phyloP scores from a whole-genome alignment of 1,140 invertebrate genomes.

The Cyphomyrmex costatus region DNA sequence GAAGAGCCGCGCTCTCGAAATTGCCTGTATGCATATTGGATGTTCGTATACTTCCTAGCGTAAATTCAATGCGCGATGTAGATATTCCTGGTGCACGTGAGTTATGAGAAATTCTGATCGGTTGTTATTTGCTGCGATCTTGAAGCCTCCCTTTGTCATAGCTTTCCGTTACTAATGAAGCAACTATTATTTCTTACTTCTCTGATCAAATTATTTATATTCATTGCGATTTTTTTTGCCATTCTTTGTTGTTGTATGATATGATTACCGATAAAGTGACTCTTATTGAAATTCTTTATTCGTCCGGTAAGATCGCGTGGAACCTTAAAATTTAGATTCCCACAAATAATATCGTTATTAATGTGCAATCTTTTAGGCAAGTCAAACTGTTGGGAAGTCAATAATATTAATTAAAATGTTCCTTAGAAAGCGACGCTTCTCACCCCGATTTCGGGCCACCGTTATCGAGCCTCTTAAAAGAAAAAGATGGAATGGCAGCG shows the following conservation, averaged over 20 bases:
- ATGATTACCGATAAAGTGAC: neutral
- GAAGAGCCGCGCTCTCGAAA: conserved; percentile 78
- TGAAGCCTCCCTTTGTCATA: neutral
- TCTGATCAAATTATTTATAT: neutral
- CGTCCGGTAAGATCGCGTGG: neutral
- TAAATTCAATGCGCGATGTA: conserved; percentile 58
- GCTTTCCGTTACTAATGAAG: neutral
- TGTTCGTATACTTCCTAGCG: conserved; percentile 59
- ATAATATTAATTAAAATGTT: conserved; percentile 86
- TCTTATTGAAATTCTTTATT: neutral
- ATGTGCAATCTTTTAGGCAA: conserved; percentile 73
- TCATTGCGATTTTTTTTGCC: neutral
- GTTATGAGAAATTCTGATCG: conserved; percentile 26
- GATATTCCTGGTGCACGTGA: conserved; percentile 11
- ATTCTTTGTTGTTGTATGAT: no score
- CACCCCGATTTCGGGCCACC: conserved; percentile 46
- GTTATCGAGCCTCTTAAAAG: conserved; percentile 45
- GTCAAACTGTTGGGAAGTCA: conserved; percentile 83
- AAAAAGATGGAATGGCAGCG: conserved; percentile 4
- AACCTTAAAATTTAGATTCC: neutral
- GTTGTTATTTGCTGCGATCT: conserved; percentile 20
- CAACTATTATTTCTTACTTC: neutral
- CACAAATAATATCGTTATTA: conserved; percentile 15
- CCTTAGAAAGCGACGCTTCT: conserved; percentile 79
- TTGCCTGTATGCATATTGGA: conserved; percentile 76